These are phyloP conservation scores for Leptopilina myrica DNA, from an alignment of 2,888 invertebrate species.

Conservation along the genomic window DNA sequence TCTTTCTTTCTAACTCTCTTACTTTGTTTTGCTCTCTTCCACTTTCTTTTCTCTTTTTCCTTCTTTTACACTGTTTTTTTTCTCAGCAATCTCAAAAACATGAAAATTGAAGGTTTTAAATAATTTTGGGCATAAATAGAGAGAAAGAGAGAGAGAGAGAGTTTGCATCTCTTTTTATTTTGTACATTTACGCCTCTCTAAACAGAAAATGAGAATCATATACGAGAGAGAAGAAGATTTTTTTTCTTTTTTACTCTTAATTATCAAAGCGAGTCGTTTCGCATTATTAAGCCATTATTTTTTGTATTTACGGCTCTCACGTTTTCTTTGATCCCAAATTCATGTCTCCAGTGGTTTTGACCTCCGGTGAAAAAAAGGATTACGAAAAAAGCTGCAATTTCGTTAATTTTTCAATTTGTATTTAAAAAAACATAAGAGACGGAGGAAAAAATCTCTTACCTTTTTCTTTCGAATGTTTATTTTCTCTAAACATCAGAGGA, in stretches of 20 bases:
- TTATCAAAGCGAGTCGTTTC: conserved; percentile 52
- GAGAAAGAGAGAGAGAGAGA: too few species aligned
- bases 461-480: too few species aligned
- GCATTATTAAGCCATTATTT: conserved; percentile 66
- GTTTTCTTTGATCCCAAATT: conserved; percentile 57
- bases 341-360: neutral
- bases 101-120: too few species aligned
- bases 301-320: conserved; percentile 61
- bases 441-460: neutral
- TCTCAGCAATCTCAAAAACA: too few species aligned
- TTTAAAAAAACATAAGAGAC: too few species aligned
- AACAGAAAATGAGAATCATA: neutral
- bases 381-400: too few species aligned
- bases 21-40: too few species aligned
- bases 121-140: too few species aligned
- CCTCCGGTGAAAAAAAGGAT: neutral
- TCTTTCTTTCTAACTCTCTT: conserved; percentile 43
- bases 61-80: too few species aligned
- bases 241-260: conserved; percentile 11
- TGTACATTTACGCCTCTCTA: neutral
- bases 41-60: too few species aligned
- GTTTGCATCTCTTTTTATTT: conserved; percentile 25
- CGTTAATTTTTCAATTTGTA: too few species aligned
- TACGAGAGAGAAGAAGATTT: neutral
- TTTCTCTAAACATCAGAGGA: too few species aligned